Evolutionary conservation across 2,113 vertebrate species (phyloP).

Genomic region (Lycocorax pyrrhopterus): DNA sequence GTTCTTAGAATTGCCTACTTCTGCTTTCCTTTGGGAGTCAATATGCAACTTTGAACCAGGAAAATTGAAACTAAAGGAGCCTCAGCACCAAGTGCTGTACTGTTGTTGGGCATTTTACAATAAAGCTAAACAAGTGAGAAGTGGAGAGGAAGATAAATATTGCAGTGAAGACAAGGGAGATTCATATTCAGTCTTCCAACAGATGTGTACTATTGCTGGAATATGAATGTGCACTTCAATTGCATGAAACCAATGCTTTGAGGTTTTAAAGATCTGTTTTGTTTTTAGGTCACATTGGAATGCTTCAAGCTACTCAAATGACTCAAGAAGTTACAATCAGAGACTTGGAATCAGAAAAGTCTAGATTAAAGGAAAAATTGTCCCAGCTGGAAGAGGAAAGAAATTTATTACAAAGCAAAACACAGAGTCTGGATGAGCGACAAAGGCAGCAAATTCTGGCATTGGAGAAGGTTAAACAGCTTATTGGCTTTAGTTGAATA

Average conservation of each 20-base stretch:
- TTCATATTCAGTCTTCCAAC: neutral
- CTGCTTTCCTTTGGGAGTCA: neutral
- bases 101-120: neutral
- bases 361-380: conserved; percentile 89
- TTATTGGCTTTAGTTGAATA: neutral
- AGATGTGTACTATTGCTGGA: neutral
- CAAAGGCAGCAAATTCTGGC: conserved; percentile 90
- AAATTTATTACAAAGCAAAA: conserved; percentile 85
- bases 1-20: neutral
- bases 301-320: conserved; percentile 96
- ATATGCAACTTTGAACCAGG: neutral
- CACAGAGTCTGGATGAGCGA: conserved; percentile 86
- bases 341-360: conserved; percentile 96
- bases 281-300: conserved; percentile 92
- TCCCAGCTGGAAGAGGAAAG: conserved; percentile 90
- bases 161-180: neutral
- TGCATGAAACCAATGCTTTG: neutral
- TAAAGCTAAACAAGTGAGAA: neutral
- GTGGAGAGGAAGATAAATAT: neutral
- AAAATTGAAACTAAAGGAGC: neutral
- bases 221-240: neutral
- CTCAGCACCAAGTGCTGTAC: neutral
- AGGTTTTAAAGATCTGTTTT: conserved; percentile 22
- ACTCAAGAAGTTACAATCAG: conserved; percentile 95
- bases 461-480: conserved; percentile 84